Evolutionary conservation across 2,888 invertebrate species (phyloP).

Genomic region (Sclerodermus sp.): DNA sequence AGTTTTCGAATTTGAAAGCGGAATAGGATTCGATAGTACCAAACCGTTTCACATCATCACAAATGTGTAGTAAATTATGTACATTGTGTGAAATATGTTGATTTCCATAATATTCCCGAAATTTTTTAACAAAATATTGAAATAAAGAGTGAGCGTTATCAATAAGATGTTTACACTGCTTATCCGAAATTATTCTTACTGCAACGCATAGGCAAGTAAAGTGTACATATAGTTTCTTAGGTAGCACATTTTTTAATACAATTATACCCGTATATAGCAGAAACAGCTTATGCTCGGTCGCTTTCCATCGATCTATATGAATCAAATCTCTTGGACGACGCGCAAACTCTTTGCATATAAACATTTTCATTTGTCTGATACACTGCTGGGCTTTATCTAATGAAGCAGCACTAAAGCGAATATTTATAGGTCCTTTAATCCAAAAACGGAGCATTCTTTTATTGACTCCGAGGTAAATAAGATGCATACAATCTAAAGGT

Average conservation of each 20-base stretch:
- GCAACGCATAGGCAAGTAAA: no score
- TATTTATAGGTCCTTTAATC: not conserved
- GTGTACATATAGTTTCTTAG: no score
- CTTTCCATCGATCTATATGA: no score
- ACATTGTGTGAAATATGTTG: slow-evolving; percentile 3
- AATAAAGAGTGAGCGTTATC: not conserved
- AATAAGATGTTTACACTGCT: slow-evolving; percentile 1
- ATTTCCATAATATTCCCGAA: not conserved
- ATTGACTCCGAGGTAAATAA: slow-evolving; percentile 1
- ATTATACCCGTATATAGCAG: slow-evolving; percentile 3
- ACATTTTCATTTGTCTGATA: not conserved
- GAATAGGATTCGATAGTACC: no score
- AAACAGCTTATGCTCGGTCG: no score
- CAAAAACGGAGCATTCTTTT: no score
- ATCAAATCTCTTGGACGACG: no score
- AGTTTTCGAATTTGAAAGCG: slow-evolving; percentile 1
- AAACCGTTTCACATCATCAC: no score
- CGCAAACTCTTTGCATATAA: no score
- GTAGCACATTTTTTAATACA: not conserved
- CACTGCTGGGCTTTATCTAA: not conserved
- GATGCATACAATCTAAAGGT: slow-evolving; percentile 1
- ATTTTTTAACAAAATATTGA: slow-evolving; percentile 1
- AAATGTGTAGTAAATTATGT: no score
- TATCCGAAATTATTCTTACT: slow-evolving; percentile 3
- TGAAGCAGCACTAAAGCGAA: not conserved